Percentiles rank a stretch among this genome's conserved stretches.
These are phyloP conservation scores for Spheniscus mendiculus DNA, from an alignment of 2,113 vertebrate genomes.

Conservation along the genomic window DNA sequence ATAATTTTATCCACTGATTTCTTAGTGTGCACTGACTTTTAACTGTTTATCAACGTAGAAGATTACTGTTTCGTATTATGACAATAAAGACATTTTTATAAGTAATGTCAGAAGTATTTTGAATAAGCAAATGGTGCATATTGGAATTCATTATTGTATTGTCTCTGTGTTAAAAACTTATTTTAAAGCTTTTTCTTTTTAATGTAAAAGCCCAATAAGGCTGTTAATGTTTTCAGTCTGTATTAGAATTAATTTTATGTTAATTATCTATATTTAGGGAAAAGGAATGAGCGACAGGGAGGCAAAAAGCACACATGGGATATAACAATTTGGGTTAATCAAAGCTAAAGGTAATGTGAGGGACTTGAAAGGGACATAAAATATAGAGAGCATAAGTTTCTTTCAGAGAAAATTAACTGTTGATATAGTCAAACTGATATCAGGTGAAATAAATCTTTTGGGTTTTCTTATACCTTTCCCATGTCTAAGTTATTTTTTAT, in stretches of 20 bases:
- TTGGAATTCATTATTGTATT: neutral
- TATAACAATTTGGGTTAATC: neutral
- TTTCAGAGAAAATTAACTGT: neutral
- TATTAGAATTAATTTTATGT: neutral
- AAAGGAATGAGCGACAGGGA: neutral
- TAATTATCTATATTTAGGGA: neutral
- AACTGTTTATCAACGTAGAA: neutral
- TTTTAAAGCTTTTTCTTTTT: neutral
- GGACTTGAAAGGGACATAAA: neutral
- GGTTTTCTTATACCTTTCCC: neutral
- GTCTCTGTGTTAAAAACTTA: neutral
- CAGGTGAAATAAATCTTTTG: neutral
- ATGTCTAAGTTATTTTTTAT: neutral
- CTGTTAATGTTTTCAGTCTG: neutral
- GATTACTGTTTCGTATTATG: neutral
- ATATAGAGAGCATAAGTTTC: neutral
- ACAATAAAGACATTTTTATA: neutral
- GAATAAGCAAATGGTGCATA: neutral
- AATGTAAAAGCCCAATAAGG: neutral
- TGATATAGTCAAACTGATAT: neutral
- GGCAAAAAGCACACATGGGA: neutral
- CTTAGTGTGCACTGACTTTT: neutral
- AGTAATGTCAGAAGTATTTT: neutral
- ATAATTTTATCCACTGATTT: neutral
- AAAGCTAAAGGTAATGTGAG: neutral